Evolutionary conservation across 1,140 invertebrate species (phyloP).

Genomic region (Campoletis sonorensis): DNA sequence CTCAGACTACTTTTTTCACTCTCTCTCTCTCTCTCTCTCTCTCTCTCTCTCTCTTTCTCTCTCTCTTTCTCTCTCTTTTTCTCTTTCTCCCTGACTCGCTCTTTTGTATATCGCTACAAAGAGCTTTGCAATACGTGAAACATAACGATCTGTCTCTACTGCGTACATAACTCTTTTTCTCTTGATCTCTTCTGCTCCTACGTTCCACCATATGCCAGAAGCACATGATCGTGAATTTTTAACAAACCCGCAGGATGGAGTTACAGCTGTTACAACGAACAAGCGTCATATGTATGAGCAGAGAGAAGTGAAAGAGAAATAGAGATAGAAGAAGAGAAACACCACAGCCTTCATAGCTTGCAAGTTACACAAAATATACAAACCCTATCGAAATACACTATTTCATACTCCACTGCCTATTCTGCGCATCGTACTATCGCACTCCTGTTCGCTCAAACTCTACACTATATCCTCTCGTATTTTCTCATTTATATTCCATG

Average conservation of each 20-base stretch:
- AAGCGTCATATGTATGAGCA: not conserved
- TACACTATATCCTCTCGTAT: not conserved
- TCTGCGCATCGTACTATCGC: not conserved
- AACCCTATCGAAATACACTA: constrained; percentile 29
- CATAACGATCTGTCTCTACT: constrained; percentile 10
- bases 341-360: not conserved
- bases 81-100: not conserved
- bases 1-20: too few species aligned
- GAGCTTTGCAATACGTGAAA: constrained; percentile 47
- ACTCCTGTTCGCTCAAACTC: not conserved
- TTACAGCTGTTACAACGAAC: not conserved
- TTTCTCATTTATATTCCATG: not conserved
- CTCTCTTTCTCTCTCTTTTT: not conserved
- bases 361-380: constrained; percentile 9
- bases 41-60: not conserved
- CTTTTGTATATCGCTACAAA: constrained; percentile 30
- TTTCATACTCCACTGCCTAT: not conserved
- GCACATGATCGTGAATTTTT: constrained; percentile 47
- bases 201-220: not conserved
- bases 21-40: not conserved
- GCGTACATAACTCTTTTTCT: not conserved
- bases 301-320: not conserved
- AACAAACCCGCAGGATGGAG: constrained; percentile 32
- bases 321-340: not conserved
- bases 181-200: not conserved